Conservation (phyloP, 2,888 invertebrate species). For the Nowickia ferox region DNA sequence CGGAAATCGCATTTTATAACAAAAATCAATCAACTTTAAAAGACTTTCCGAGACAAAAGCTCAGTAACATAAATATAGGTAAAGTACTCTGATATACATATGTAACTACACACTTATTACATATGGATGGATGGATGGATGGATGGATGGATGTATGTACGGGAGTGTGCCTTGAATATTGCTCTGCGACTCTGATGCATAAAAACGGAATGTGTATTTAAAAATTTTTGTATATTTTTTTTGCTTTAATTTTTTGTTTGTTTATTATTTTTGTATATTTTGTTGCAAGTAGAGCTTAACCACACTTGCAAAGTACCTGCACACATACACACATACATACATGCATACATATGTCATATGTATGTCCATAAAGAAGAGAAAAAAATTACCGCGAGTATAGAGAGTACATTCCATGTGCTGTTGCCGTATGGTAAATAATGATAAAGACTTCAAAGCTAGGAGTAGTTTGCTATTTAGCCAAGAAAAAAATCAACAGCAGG, state of each 20-base stretch:
- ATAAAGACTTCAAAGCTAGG: conserved; percentile 58
- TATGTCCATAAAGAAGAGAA: not conserved
- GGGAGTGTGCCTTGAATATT: not conserved
- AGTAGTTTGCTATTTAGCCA: conserved; percentile 30
- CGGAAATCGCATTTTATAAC: conserved; percentile 63
- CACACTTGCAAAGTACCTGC: conserved; percentile 33
- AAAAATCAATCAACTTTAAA: conserved; percentile 64
- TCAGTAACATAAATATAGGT: conserved; percentile 1
- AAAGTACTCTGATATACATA: conserved; percentile 19
- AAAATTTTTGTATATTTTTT: conserved; percentile 1
- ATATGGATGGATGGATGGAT: not conserved
- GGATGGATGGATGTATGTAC: not conserved
- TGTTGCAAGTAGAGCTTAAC: conserved; percentile 46
- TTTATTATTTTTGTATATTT: conserved; percentile 24
- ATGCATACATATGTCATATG: not conserved
- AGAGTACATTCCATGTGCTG: conserved; percentile 43
- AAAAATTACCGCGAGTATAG: conserved; percentile 11
- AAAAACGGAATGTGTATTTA: conserved; percentile 49
- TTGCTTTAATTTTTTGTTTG: conserved; percentile 6
- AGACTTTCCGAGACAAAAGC: conserved; percentile 38
- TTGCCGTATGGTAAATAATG: conserved; percentile 48
- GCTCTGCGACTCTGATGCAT: conserved; percentile 30
- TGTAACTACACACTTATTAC: not conserved
- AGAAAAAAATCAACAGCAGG: conserved; percentile 29
- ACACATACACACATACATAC: not conserved